Percentiles rank a stretch among this genome's conserved stretches.
Conservation (phyloP, 2,113 vertebrate genomes). For the Melozone crissalis region DNA sequence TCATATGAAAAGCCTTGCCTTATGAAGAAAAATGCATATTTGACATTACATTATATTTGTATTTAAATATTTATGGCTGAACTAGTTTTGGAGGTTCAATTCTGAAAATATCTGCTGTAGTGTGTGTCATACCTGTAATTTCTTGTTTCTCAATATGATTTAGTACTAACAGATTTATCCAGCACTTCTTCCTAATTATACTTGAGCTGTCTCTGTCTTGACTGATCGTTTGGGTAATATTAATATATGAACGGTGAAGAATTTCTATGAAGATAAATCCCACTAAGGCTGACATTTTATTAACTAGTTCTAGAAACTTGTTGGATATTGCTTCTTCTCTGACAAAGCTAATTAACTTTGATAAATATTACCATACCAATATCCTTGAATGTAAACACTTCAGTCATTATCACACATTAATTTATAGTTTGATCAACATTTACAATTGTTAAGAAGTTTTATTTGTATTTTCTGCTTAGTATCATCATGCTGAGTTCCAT, state of each 20-base stretch:
- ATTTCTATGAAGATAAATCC: slow-evolving; percentile 38
- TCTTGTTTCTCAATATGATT: neutral
- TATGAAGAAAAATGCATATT: neutral
- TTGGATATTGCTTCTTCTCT: neutral
- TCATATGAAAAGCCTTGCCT: neutral
- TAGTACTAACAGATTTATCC: neutral
- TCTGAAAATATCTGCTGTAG: neutral
- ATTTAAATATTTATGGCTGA: neutral
- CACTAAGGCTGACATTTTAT: slow-evolving; percentile 15
- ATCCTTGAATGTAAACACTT: neutral
- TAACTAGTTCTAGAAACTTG: neutral
- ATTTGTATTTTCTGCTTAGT: neutral
- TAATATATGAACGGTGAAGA: neutral
- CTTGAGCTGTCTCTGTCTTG: neutral
- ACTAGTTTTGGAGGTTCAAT: neutral
- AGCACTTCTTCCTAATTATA: neutral
- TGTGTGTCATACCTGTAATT: neutral
- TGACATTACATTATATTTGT: neutral
- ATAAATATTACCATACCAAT: neutral
- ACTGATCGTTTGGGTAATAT: neutral
- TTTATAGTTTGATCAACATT: neutral
- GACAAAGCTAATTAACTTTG: slow-evolving; percentile 3
- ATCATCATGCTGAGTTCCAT: neutral
- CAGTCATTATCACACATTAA: neutral
- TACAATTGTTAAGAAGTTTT: neutral